Percentiles rank a stretch among this genome's conserved stretches.
phyloP scores from a whole-genome alignment of 2,888 invertebrate species.

The Geotrupes spiniger region DNA sequence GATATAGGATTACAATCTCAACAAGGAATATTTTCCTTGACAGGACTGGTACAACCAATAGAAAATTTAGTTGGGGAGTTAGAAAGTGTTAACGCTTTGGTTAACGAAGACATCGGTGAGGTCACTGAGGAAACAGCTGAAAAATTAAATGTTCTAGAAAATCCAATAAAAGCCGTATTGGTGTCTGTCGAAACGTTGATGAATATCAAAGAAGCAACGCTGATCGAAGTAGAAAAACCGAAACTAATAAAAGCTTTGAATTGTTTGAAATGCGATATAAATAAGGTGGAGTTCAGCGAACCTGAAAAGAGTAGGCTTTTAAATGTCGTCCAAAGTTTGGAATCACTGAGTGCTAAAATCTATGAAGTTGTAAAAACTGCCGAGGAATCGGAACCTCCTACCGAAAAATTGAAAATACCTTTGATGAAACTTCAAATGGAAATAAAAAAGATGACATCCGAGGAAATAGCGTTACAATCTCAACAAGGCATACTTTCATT shows the following conservation, averaged over 20 bases:
- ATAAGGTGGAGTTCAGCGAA: background rate
- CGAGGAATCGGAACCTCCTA: no score
- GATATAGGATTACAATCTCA: background rate
- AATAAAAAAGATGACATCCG: background rate
- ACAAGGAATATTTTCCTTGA: background rate
- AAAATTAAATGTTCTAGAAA: conserved; percentile 5
- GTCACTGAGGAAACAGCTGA: background rate
- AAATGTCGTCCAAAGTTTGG: no score
- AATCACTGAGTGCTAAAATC: no score
- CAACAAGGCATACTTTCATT: background rate
- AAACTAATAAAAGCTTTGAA: background rate
- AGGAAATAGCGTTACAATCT: background rate
- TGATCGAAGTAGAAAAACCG: background rate
- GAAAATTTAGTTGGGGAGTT: background rate
- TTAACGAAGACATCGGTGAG: background rate
- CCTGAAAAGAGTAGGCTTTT: no score
- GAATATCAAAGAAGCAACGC: background rate
- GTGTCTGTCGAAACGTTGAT: background rate
- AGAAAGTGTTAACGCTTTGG: no score
- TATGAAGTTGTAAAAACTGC: no score
- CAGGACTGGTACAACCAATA: background rate
- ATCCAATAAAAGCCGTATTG: conserved; percentile 11
- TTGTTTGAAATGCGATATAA: background rate
- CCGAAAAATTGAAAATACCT: no score
- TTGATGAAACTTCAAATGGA: background rate